Evolutionary conservation across 2,797 vertebrate species (phyloP).

Genomic region (Pseudomugil gertrudae): DNA sequence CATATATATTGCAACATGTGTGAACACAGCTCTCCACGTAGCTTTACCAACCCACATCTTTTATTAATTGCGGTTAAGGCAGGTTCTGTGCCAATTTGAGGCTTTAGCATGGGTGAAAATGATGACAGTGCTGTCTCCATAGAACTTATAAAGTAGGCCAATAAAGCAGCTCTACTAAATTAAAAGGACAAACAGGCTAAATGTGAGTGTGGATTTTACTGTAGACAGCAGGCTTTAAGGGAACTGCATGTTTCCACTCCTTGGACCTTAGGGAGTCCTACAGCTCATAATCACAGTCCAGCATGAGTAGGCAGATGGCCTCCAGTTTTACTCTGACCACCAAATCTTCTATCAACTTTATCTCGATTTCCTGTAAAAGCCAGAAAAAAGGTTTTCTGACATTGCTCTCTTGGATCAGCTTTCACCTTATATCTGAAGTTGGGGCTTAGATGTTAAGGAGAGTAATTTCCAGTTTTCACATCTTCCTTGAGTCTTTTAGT

Average conservation of each 20-base stretch:
- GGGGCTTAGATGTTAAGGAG: constrained; percentile 48
- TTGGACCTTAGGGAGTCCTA: constrained; percentile 71
- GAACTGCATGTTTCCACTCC: constrained; percentile 47
- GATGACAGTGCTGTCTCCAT: constrained; percentile 42
- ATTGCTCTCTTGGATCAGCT: constrained; percentile 49
- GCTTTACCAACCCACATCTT: constrained; percentile 27
- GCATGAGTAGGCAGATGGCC: constrained; percentile 83
- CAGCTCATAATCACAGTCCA: constrained; percentile 77
- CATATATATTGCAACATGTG: constrained; percentile 31
- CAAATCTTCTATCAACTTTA: constrained; percentile 65
- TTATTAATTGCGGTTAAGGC: constrained; percentile 32
- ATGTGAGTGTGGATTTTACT: constrained; percentile 45
- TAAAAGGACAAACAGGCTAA: constrained; percentile 44
- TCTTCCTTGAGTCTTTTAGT: constrained; percentile 61
- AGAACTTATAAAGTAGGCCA: constrained; percentile 25
- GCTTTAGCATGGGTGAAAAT: constrained; percentile 15
- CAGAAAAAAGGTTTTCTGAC: constrained; percentile 39
- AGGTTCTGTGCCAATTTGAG: constrained; percentile 24
- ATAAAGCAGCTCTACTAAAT: constrained; percentile 27
- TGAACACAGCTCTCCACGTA: not conserved
- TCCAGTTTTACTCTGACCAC: constrained; percentile 72
- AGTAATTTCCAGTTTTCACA: constrained; percentile 62
- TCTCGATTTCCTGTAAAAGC: constrained; percentile 41
- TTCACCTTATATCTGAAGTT: constrained; percentile 55
- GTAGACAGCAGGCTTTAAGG: constrained; percentile 48